These are phyloP conservation scores for Bruchidius siliquastri DNA, from an alignment of 2,888 invertebrate genomes.

Conservation along the genomic window DNA sequence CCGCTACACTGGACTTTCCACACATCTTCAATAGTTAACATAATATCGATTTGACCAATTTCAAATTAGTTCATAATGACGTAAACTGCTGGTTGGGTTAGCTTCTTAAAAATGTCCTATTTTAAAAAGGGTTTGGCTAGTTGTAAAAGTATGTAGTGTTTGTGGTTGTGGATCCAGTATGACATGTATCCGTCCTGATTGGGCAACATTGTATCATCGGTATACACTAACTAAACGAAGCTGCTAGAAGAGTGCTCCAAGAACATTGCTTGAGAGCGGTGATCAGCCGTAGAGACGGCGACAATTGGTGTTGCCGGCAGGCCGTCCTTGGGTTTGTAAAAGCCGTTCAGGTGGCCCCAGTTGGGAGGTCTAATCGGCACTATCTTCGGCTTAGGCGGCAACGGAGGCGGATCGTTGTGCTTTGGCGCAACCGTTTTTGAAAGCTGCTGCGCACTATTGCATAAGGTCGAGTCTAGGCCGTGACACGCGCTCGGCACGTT, in stretches of 20 bases:
- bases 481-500: slow-evolving; percentile 16
- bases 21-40: too few relatives aligned
- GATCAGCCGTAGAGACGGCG: slow-evolving; percentile 3
- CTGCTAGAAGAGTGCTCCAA: slow-evolving; percentile 62
- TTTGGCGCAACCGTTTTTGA: slow-evolving; percentile 6
- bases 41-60: too few relatives aligned
- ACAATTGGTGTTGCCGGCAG: background rate
- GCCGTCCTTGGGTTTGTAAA: slow-evolving; percentile 31
- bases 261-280: slow-evolving; percentile 46
- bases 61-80: too few relatives aligned
- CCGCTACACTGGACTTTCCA: too few relatives aligned
- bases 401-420: slow-evolving; percentile 58
- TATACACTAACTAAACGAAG: slow-evolving; percentile 49
- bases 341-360: slow-evolving; percentile 49
- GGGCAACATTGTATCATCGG: too few relatives aligned
- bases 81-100: too few relatives aligned
- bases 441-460: background rate
- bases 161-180: too few relatives aligned
- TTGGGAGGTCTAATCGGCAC: slow-evolving; percentile 59
- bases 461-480: background rate
- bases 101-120: too few relatives aligned
- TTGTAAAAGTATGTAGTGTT: too few relatives aligned
- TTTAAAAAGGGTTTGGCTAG: too few relatives aligned
- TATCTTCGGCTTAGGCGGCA: slow-evolving; percentile 72
- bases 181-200: too few relatives aligned